Base-by-base conservation (phyloP, 2,113 vertebrate species). In the Cygnus buccinator region DNA sequence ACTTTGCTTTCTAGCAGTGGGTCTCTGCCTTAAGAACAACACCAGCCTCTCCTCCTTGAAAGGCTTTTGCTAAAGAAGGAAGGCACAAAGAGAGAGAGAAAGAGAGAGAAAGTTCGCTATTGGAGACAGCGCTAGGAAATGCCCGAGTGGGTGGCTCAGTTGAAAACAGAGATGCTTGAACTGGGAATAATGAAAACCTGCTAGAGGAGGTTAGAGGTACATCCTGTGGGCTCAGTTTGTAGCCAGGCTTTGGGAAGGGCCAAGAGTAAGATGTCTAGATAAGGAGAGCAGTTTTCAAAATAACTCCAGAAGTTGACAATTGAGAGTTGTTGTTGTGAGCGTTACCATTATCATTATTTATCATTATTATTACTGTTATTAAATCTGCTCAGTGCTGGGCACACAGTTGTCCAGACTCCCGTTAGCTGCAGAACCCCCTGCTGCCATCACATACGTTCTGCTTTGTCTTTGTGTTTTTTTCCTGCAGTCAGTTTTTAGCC, bases 191-290 rank as follows among this genome's bases (percentile, higher is more conserved):
- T 23, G 41, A 29, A 37, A 77, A 17, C 37, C n/a, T 59, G 31
- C 22, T 14, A 57, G 48, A 3, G 1, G 61, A 74, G 55, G 35
- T 14, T 12, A 7, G 61, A 68, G 55, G 54, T 37, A 2, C 26
- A 2, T 35, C 54, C 33, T 1, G 1, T 6, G 3, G 13, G 43
- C 6, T 68, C 25, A 3, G 12, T 44, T 50, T 43, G 25, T 28
- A 79, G 67, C 48, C 61, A 37, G 1, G 33, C 11, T 46, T n/a
- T 19, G 54, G 67, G 37, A 83, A 83, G 61, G 90, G 9, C 26
- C 7, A 11, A 15, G 18, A 25, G 18, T 67, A 33, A 44, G 41
- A 8, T 25, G 20, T 11, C 35, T 37, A 11, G 22, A 39, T 39
- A 75, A 5, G n/a, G n/a, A 58, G 21, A 52, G 22, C 19, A 58